Percentiles rank a stretch among this genome's conserved stretches.
phyloP scores from a whole-genome alignment of 1,140 invertebrate species.

The Oncopodura yosiiana region DNA sequence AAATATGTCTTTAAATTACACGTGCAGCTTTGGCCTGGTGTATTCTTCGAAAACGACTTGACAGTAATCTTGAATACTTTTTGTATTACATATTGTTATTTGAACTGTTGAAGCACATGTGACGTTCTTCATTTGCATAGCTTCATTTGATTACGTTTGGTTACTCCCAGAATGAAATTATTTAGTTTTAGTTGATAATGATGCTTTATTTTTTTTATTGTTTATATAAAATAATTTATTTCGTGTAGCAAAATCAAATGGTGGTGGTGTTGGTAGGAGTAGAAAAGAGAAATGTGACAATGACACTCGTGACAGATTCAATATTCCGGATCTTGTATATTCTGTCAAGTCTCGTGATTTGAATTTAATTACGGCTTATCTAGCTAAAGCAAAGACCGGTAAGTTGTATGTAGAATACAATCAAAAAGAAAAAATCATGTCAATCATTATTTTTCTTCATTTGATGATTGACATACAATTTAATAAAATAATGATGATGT shows the following conservation, averaged over 20 bases:
- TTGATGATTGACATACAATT: no score
- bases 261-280: constrained; percentile 12
- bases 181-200: background rate
- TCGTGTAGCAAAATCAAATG: constrained; percentile 16
- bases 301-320: no score
- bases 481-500: no score
- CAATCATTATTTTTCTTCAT: background rate
- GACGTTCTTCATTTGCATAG: constrained; percentile 14
- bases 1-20: constrained; percentile 21
- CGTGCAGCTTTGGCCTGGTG: constrained; percentile 76
- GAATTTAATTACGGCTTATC: constrained; percentile 24
- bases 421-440: background rate
- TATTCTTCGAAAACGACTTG: constrained; percentile 73
- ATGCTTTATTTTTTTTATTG: background rate
- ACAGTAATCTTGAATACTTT: constrained; percentile 59
- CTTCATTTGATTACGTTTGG: background rate
- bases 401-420: constrained; percentile 1
- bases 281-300: constrained; percentile 22
- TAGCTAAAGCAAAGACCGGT: constrained; percentile 27
- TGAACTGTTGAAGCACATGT: background rate
- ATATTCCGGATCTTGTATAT: constrained; percentile 23
- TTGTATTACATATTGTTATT: background rate
- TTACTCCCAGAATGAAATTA: background rate
- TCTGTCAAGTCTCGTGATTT: constrained; percentile 25
- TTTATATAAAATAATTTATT: constrained; percentile 1